Conservation (phyloP, 2,888 invertebrate genomes). For the Philonicus albiceps region DNA sequence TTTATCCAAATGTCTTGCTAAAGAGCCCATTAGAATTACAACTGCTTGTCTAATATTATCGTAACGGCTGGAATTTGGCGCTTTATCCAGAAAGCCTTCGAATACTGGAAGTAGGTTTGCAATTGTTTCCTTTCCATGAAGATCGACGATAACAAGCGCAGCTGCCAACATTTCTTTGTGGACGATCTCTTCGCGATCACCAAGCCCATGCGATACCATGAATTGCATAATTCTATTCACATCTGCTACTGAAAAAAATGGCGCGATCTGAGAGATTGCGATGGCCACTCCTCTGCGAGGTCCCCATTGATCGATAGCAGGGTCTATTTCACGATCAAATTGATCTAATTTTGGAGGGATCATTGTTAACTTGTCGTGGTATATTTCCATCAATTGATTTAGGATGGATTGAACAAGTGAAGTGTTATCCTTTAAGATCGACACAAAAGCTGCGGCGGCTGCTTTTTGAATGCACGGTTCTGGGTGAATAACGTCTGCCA, state of each 20-base stretch:
- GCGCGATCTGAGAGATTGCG: constrained; percentile 81
- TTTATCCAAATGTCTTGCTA: constrained; percentile 94
- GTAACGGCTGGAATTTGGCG: constrained; percentile 87
- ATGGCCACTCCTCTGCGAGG: constrained; percentile 88
- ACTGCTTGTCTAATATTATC: constrained; percentile 96
- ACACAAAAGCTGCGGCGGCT: constrained; percentile 80
- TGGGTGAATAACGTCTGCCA: constrained; percentile 79
- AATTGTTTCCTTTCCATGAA: constrained; percentile 87
- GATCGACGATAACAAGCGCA: constrained; percentile 88
- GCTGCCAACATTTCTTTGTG: constrained; percentile 92
- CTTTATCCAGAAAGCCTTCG: constrained; percentile 91
- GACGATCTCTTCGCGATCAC: constrained; percentile 83
- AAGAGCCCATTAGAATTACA: constrained; percentile 94
- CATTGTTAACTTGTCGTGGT: constrained; percentile 79
- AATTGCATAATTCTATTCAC: constrained; percentile 79
- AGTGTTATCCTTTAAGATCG: constrained; percentile 68
- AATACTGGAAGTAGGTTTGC: constrained; percentile 86
- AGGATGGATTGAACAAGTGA: constrained; percentile 68
- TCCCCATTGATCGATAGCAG: constrained; percentile 89
- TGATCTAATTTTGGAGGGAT: constrained; percentile 88
- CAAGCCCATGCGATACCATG: constrained; percentile 85
- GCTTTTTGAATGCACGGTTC: constrained; percentile 84
- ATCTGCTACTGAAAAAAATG: constrained; percentile 68
- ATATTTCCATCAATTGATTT: constrained; percentile 73
- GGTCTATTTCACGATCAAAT: constrained; percentile 87